phyloP scores from a whole-genome alignment of 2,113 vertebrate genomes.

The Campylomormyrus numenius region DNA sequence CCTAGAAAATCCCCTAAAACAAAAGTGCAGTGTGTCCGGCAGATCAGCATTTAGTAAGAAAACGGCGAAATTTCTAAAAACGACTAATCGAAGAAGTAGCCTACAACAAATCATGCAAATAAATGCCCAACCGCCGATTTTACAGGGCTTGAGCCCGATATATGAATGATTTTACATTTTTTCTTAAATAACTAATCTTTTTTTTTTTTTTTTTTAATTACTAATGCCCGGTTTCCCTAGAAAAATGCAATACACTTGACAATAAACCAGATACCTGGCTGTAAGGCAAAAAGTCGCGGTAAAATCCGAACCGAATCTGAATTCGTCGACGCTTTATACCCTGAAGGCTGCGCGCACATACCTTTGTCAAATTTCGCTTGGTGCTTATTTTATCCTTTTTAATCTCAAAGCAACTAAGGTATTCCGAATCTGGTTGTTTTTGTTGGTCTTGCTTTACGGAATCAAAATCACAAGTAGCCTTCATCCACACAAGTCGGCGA shows the following conservation, averaged over 20 bases:
- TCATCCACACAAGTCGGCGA: background rate
- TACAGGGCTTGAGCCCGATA: background rate
- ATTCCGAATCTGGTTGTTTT: background rate
- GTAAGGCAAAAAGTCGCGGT: background rate
- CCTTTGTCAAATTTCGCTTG: background rate
- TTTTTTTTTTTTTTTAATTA: background rate
- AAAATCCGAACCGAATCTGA: background rate
- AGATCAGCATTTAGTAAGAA: background rate
- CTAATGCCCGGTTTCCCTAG: background rate
- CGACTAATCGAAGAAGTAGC: background rate
- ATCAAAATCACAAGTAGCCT: background rate
- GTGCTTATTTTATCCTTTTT: background rate
- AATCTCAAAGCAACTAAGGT: background rate
- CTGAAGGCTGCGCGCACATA: background rate
- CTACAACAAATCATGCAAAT: background rate
- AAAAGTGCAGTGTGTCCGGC: background rate
- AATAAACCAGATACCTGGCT: background rate
- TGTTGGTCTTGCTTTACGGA: background rate
- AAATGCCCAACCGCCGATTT: background rate
- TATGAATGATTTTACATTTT: background rate
- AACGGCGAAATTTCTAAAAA: background rate
- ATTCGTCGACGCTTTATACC: background rate
- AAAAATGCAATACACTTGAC: background rate
- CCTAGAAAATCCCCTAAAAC: background rate
- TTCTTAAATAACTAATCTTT: background rate